Percentiles rank a stretch among this genome's conserved stretches.
Evolutionary conservation across 2,888 invertebrate species (phyloP).

Genomic region (Megastigmus dorsalis): DNA sequence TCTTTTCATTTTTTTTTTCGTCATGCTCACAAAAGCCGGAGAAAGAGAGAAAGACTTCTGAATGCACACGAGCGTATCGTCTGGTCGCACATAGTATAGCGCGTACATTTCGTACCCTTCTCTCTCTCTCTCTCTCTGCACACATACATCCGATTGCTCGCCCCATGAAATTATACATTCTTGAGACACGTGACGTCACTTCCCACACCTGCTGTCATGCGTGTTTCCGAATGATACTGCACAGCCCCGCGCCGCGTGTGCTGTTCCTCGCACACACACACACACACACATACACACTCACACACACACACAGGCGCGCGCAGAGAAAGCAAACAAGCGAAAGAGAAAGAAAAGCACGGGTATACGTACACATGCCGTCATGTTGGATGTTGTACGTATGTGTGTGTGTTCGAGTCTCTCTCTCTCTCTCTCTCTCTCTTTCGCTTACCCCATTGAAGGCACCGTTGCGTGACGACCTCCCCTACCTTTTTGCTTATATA

Average conservation of each 20-base stretch:
- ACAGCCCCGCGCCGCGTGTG: no score
- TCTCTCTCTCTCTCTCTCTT: slow-evolving; percentile 47
- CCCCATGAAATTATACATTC: slow-evolving; percentile 46
- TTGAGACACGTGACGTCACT: slow-evolving; percentile 68
- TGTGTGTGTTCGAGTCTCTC: slow-evolving; percentile 2
- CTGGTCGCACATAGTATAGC: no score
- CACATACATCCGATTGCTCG: no score
- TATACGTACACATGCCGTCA: no score
- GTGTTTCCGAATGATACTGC: slow-evolving; percentile 68
- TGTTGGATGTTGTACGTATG: slow-evolving; percentile 45
- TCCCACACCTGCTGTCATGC: slow-evolving; percentile 74
- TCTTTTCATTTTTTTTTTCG: no score
- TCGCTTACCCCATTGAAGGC: slow-evolving; percentile 61
- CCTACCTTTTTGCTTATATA: slow-evolving; percentile 60
- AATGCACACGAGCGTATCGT: no score
- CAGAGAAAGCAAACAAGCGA: slow-evolving; percentile 34
- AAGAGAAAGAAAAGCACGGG: no score
- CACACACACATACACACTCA: background rate
- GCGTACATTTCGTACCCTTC: no score
- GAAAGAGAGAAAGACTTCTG: no score
- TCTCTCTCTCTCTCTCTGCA: no score
- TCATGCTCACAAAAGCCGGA: no score
- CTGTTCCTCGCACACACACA: slow-evolving; percentile 28
- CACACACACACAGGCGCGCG: background rate
- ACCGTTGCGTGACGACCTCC: slow-evolving; percentile 67